Conservation (phyloP, 1,140 invertebrate species). For the Venturia canescens region DNA sequence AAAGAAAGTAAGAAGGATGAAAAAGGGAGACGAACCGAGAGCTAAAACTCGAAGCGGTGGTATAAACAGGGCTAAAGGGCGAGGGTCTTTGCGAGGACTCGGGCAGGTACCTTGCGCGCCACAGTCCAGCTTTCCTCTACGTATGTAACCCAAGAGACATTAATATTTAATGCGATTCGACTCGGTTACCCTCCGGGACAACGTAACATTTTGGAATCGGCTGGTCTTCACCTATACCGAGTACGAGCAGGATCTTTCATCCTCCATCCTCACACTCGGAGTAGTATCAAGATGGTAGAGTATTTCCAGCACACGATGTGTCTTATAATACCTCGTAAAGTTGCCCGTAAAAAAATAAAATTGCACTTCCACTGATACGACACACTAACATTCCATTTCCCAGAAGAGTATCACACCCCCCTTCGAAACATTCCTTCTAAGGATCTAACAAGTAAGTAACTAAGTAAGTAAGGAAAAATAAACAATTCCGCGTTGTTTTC, state of each 20-base stretch:
- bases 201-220: slow-evolving; percentile 53
- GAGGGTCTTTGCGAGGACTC: slow-evolving; percentile 35
- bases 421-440: background rate
- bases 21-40: background rate
- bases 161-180: slow-evolving; percentile 57
- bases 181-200: slow-evolving; percentile 50
- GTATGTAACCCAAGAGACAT: slow-evolving; percentile 38
- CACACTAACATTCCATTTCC: background rate
- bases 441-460: too few species aligned
- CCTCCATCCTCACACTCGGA: slow-evolving; percentile 14
- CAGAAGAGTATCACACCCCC: background rate
- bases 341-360: background rate
- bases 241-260: slow-evolving; percentile 36
- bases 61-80: slow-evolving; percentile 28
- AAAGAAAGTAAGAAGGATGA: background rate
- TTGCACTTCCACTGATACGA: background rate
- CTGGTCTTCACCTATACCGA: too few species aligned
- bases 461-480: background rate
- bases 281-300: slow-evolving; percentile 5
- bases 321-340: background rate
- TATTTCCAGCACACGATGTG: background rate
- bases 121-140: background rate
- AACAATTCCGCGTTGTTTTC: background rate
- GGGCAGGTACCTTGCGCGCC: slow-evolving; percentile 18
- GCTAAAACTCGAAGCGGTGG: background rate